Conservation (phyloP, 2,113 vertebrate genomes). For the Marmota flaviventris region DNA sequence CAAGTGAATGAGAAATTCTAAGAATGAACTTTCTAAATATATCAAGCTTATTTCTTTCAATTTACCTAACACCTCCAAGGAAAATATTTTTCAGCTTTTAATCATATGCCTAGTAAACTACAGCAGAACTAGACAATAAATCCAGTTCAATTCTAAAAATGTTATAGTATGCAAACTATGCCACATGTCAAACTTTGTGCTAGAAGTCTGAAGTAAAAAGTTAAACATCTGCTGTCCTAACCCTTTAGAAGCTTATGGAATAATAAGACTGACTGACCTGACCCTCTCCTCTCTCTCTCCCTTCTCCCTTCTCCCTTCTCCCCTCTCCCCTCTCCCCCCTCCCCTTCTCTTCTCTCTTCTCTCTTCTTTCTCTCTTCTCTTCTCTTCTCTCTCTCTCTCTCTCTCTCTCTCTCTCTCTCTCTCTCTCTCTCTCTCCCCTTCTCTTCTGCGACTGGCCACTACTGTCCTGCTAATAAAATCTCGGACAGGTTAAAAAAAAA, state of each 20-base stretch:
- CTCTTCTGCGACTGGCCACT: no score
- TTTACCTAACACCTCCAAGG: neutral
- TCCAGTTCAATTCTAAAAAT: conserved; percentile 31
- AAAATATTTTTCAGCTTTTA: conserved; percentile 62
- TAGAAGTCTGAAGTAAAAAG: neutral
- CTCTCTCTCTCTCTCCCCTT: no score
- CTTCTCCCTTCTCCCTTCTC: no score
- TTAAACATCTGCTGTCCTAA: neutral
- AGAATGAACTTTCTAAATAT: conserved; percentile 52
- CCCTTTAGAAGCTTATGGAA: neutral
- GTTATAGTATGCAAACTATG: neutral
- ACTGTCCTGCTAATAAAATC: no score
- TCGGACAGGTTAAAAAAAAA: no score
- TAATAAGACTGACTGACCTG: neutral
- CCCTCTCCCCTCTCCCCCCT: no score
- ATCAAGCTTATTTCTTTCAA: conserved; percentile 48
- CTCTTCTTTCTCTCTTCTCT: no score
- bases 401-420: no score
- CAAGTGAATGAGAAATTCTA: conserved; percentile 24
- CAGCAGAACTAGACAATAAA: conserved; percentile 31
- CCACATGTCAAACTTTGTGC: neutral
- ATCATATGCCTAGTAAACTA: conserved; percentile 22
- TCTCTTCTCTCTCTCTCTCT: no score
- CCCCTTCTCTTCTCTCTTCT: no score
- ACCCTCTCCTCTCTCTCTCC: no score